These are phyloP conservation scores for Philopotamus ludificatus DNA, from an alignment of 1,140 invertebrate genomes.

Conservation along the genomic window DNA sequence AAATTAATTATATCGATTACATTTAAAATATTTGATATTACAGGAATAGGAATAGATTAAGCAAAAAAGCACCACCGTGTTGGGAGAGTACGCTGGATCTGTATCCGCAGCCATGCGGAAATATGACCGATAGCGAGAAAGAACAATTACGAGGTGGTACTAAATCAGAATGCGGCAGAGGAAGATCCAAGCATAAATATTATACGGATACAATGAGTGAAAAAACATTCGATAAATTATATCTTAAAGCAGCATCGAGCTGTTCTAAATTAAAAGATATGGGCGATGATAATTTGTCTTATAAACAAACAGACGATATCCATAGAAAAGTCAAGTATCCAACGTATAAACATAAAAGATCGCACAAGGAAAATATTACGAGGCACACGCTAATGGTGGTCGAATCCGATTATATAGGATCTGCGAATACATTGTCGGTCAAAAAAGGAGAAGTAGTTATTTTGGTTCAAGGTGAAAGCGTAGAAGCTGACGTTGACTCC, in stretches of 20 bases:
- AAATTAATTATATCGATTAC: not conserved
- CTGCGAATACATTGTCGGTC: slow-evolving; percentile 63
- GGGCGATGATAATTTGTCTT: slow-evolving; percentile 23
- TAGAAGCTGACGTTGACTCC: slow-evolving; percentile 51
- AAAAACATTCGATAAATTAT: slow-evolving; percentile 68
- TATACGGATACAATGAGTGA: slow-evolving; percentile 57
- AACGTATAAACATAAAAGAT: slow-evolving; percentile 25
- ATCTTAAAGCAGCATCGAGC: slow-evolving; percentile 60
- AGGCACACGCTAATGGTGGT: slow-evolving; percentile 69
- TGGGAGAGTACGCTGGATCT: slow-evolving; percentile 79
- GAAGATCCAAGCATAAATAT: slow-evolving; percentile 48
- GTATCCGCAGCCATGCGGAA: slow-evolving; percentile 70
- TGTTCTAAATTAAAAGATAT: slow-evolving; percentile 44
- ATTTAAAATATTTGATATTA: not conserved
- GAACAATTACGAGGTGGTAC: slow-evolving; percentile 57
- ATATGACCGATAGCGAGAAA: slow-evolving; percentile 73
- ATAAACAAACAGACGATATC: slow-evolving; percentile 29
- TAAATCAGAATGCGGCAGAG: slow-evolving; percentile 57
- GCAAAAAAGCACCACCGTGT: slow-evolving; percentile 57
- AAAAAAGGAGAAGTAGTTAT: slow-evolving; percentile 72
- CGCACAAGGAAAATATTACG: slow-evolving; percentile 37
- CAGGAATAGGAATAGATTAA: not conserved
- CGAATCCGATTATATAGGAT: slow-evolving; percentile 62
- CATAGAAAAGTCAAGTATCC: slow-evolving; percentile 30
- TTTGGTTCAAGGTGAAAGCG: slow-evolving; percentile 57